Conservation (phyloP, 2,888 invertebrate species). For the Eristalis arbustorum region DNA sequence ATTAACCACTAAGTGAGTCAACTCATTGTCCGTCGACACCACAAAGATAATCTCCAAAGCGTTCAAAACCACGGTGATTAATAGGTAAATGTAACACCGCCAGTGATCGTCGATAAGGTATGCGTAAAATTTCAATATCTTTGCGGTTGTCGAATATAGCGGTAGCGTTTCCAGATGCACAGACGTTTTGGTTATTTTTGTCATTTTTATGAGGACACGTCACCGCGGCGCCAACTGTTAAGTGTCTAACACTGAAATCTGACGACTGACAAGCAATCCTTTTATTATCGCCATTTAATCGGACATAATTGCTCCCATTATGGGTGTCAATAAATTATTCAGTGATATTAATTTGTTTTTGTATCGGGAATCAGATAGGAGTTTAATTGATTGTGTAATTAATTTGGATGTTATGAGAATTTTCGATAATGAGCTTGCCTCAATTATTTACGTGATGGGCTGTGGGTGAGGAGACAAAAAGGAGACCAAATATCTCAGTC, state of each 20-base stretch:
- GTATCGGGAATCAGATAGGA: background rate
- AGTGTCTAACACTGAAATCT: background rate
- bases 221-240: background rate
- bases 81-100: conserved; percentile 41
- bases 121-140: conserved; percentile 55
- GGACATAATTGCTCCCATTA: background rate
- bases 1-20: conserved; percentile 36
- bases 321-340: conserved; percentile 10
- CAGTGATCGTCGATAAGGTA: conserved; percentile 52
- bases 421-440: background rate
- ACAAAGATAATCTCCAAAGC: conserved; percentile 34
- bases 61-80: conserved; percentile 22
- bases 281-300: conserved; percentile 9
- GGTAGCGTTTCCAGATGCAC: conserved; percentile 51
- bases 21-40: conserved; percentile 17
- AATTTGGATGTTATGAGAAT: background rate
- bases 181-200: background rate
- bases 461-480: no score
- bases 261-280: background rate
- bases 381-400: conserved; percentile 42
- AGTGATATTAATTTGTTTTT: conserved; percentile 25
- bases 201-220: conserved; percentile 18
- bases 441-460: background rate
- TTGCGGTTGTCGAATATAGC: conserved; percentile 49
- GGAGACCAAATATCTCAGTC: no score